A percentile compares a stretch with the other conserved stretches of the same genome.
These are phyloP conservation scores for Gonioctena quinquepunctata DNA, from an alignment of 1,140 invertebrate species.

Conservation along the genomic window DNA sequence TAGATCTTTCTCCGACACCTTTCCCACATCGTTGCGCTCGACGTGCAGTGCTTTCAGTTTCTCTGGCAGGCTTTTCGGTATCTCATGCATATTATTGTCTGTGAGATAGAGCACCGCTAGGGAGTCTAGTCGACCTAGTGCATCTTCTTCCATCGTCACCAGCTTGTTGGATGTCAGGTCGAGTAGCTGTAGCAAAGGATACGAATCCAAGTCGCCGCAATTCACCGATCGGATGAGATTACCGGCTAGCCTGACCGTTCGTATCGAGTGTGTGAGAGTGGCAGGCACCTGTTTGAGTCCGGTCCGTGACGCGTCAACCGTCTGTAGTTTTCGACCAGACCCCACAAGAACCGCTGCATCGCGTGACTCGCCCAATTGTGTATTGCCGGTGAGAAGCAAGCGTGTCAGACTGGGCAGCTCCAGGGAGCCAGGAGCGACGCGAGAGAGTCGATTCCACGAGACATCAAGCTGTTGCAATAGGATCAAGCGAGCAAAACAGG, in stretches of 20 bases:
- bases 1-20: conserved; percentile 69
- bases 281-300: conserved; percentile 79
- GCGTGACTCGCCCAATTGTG: conserved; percentile 62
- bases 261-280: conserved; percentile 80
- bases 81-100: conserved; percentile 68
- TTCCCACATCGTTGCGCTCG: conserved; percentile 65
- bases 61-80: conserved; percentile 71
- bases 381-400: conserved; percentile 75
- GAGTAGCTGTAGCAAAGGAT: conserved; percentile 79
- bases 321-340: conserved; percentile 73
- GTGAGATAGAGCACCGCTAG: conserved; percentile 79
- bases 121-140: conserved; percentile 79
- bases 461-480: conserved; percentile 79
- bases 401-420: conserved; percentile 77
- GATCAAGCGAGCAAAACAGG: conserved; percentile 66
- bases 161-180: conserved; percentile 82
- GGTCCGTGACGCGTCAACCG: conserved; percentile 81
- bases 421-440: conserved; percentile 72
- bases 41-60: conserved; percentile 66
- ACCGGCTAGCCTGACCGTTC: conserved; percentile 75
- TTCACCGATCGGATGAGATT: conserved; percentile 69
- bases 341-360: conserved; percentile 67
- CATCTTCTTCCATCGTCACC: conserved; percentile 79
- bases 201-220: conserved; percentile 87
- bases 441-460: conserved; percentile 74